Evolutionary conservation across 1,140 invertebrate species (phyloP).

Genomic region (Nephotettix cincticeps): DNA sequence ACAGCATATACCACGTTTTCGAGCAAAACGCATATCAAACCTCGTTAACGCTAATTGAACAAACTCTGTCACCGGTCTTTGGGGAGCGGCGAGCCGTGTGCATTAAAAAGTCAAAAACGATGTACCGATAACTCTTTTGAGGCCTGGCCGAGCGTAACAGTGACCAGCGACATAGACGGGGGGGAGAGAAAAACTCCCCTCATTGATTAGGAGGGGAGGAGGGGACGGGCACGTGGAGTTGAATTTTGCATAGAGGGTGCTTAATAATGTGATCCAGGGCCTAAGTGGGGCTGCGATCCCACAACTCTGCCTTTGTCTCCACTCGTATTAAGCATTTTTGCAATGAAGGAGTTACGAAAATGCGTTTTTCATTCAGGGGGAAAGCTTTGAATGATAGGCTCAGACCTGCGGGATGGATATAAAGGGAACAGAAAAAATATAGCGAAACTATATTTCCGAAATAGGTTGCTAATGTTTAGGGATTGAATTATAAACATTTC

Average conservation of each 20-base stretch:
- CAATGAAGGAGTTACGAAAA: too few species aligned
- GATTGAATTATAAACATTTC: too few species aligned
- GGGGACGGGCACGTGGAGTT: background rate
- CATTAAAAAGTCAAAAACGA: background rate
- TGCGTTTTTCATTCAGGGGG: too few species aligned
- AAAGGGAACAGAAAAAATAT: too few species aligned
- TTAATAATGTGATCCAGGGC: background rate
- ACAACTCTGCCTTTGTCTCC: too few species aligned
- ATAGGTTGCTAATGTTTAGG: too few species aligned
- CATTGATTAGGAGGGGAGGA: background rate
- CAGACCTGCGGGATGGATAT: too few species aligned
- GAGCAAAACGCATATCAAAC: too few species aligned
- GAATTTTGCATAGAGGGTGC: background rate
- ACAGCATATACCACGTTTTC: too few species aligned
- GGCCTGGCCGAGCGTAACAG: background rate
- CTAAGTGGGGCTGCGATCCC: background rate
- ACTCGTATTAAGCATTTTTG: too few species aligned
- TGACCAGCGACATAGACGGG: background rate
- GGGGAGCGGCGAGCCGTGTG: background rate
- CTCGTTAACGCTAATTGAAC: background rate
- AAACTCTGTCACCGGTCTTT: background rate
- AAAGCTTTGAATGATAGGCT: too few species aligned
- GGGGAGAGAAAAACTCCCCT: background rate
- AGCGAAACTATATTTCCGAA: too few species aligned
- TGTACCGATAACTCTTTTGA: background rate